Conservation (phyloP, 2,888 invertebrate species). For the Diploptera punctata region DNA sequence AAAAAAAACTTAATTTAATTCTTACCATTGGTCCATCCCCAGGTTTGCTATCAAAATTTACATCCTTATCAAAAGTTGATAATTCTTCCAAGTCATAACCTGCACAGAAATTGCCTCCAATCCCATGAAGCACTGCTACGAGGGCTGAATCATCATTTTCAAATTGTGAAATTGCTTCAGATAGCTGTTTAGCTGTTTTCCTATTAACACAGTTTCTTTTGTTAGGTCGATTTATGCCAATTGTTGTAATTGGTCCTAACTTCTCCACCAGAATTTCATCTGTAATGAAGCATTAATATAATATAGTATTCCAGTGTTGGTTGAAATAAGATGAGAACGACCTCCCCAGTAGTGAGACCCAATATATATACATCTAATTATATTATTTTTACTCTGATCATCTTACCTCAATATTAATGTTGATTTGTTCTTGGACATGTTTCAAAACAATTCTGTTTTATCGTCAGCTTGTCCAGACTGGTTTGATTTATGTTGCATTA, state of each 20-base stretch:
- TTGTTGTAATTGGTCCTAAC: constrained; percentile 70
- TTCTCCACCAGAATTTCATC: constrained; percentile 62
- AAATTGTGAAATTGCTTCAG: constrained; percentile 76
- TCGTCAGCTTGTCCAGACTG: too few species aligned
- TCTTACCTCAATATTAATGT: too few species aligned
- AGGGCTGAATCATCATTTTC: constrained; percentile 74
- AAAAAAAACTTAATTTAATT: too few species aligned
- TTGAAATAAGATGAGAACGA: too few species aligned
- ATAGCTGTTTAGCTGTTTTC: constrained; percentile 70
- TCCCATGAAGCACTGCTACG: constrained; percentile 84
- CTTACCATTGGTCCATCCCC: constrained; percentile 61
- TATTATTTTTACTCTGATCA: too few species aligned
- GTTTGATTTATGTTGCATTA: too few species aligned
- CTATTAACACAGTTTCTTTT: constrained; percentile 84
- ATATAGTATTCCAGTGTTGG: too few species aligned
- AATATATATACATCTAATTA: too few species aligned
- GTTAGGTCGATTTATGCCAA: constrained; percentile 87
- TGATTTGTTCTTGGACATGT: too few species aligned
- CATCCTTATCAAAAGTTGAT: constrained; percentile 48
- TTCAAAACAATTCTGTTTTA: too few species aligned
- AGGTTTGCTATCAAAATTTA: constrained; percentile 37
- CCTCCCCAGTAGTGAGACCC: too few species aligned
- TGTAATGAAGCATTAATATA: too few species aligned
- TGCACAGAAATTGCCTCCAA: constrained; percentile 93
- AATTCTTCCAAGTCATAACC: constrained; percentile 89